Percentiles rank a stretch among this genome's conserved stretches.
Evolutionary conservation across 2,888 invertebrate genomes (phyloP).

Genomic region (Heliothis peltigera): DNA sequence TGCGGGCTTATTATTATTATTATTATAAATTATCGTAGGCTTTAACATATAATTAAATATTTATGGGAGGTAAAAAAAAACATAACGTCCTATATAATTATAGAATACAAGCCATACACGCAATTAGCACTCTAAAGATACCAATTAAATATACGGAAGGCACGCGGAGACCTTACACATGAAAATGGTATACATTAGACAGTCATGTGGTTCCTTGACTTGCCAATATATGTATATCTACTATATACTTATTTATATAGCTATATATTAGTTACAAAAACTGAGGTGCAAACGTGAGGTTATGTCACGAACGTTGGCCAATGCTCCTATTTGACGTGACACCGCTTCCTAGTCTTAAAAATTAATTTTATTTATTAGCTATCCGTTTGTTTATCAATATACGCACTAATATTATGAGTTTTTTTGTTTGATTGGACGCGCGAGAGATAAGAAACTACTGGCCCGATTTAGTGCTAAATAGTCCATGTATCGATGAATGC

Average conservation of each 20-base stretch:
- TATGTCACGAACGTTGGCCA: constrained; percentile 66
- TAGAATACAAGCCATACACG: constrained; percentile 18
- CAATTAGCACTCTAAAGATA: constrained; percentile 37
- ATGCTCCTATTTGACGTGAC: constrained; percentile 50
- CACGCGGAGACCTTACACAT: constrained; percentile 37
- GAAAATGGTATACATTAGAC: constrained; percentile 18
- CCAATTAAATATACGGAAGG: constrained; percentile 54
- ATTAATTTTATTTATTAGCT: constrained; percentile 46
- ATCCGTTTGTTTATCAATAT: constrained; percentile 37
- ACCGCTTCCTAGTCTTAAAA: constrained; percentile 52
- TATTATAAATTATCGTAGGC: background rate
- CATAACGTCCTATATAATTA: constrained; percentile 26
- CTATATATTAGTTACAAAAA: constrained; percentile 44
- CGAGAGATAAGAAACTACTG: too few relatives aligned
- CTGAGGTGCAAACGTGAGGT: constrained; percentile 63
- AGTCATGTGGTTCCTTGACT: constrained; percentile 33
- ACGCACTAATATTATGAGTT: too few relatives aligned
- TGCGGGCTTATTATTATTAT: too few relatives aligned
- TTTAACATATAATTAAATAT: constrained; percentile 5
- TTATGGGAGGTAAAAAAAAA: constrained; percentile 15
- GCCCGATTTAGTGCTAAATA: too few relatives aligned
- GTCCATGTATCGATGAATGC: too few relatives aligned
- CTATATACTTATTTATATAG: background rate
- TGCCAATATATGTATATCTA: constrained; percentile 11
- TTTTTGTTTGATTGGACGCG: too few relatives aligned